These are phyloP conservation scores for Drosophila bifasciata DNA, from an alignment of 1,140 invertebrate genomes.

Conservation along the genomic window DNA sequence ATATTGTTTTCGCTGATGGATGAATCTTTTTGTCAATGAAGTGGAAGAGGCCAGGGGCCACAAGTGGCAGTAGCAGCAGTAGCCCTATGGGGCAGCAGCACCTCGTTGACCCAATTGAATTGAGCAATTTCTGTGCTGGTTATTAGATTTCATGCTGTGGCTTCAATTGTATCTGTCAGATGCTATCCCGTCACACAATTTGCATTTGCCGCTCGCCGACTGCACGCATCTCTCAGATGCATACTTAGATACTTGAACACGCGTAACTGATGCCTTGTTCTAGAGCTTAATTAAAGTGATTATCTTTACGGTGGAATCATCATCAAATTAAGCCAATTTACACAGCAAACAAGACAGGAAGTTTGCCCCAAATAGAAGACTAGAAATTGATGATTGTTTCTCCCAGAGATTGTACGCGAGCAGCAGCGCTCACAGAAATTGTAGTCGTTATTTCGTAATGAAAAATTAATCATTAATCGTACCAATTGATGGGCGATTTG, in stretches of 20 bases:
- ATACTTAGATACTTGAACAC: slow-evolving; percentile 20
- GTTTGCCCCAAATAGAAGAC: slow-evolving; percentile 45
- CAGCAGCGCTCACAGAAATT: background rate
- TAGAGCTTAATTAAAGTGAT: slow-evolving; percentile 68
- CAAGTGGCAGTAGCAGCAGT: too few relatives aligned
- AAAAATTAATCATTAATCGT: too few relatives aligned
- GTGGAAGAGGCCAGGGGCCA: too few relatives aligned
- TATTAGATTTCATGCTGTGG: slow-evolving; percentile 71
- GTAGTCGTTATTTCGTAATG: too few relatives aligned
- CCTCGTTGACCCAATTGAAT: slow-evolving; percentile 70
- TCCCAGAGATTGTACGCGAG: background rate
- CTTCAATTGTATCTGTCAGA: slow-evolving; percentile 56
- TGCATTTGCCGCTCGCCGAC: slow-evolving; percentile 31
- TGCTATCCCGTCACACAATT: slow-evolving; percentile 12
- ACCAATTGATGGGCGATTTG: too few relatives aligned
- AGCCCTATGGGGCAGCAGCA: slow-evolving; percentile 27
- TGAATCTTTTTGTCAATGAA: slow-evolving; percentile 7
- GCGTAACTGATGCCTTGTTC: slow-evolving; percentile 56
- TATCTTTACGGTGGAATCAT: slow-evolving; percentile 53
- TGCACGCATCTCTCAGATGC: slow-evolving; percentile 44
- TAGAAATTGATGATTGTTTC: slow-evolving; percentile 7
- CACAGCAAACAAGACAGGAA: slow-evolving; percentile 48
- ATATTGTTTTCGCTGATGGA: slow-evolving; percentile 2
- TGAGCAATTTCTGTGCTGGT: slow-evolving; percentile 67
- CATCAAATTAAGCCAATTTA: slow-evolving; percentile 66